Evolutionary conservation across 2,888 invertebrate species (phyloP).

Genomic region (Cepaea hortensis): DNA sequence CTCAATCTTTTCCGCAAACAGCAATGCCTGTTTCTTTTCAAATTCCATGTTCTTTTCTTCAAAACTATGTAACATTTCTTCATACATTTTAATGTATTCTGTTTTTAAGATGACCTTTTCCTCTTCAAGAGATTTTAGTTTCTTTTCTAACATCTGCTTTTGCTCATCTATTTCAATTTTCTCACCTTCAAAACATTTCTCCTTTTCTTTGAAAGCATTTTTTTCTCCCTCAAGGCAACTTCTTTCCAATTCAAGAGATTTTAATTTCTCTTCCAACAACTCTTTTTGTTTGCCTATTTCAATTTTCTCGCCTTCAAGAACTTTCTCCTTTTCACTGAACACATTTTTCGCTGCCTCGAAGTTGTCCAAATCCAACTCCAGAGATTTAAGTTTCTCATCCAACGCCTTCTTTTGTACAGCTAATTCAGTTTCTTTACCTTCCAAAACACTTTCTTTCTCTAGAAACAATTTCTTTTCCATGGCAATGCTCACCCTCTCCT

Average conservation of each 20-base stretch:
- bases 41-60: constrained; percentile 2
- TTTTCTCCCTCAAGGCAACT: neutral
- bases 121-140: neutral
- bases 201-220: constrained; percentile 3
- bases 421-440: neutral
- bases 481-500: neutral
- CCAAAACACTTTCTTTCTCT: neutral
- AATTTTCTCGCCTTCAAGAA: neutral
- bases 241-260: neutral
- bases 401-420: neutral
- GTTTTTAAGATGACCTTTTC: neutral
- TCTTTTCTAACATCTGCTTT: neutral
- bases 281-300: neutral
- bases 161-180: neutral
- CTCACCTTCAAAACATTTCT: neutral
- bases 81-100: neutral
- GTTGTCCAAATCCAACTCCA: neutral
- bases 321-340: neutral
- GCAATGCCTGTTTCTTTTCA: neutral
- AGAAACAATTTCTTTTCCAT: neutral
- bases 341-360: neutral
- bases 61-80: neutral
- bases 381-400: neutral
- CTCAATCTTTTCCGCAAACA: neutral
- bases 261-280: neutral